Percentiles rank a stretch among this genome's conserved stretches.
Conservation (phyloP, 2,113 vertebrate genomes). For the Pangasianodon hypophthalmus region DNA sequence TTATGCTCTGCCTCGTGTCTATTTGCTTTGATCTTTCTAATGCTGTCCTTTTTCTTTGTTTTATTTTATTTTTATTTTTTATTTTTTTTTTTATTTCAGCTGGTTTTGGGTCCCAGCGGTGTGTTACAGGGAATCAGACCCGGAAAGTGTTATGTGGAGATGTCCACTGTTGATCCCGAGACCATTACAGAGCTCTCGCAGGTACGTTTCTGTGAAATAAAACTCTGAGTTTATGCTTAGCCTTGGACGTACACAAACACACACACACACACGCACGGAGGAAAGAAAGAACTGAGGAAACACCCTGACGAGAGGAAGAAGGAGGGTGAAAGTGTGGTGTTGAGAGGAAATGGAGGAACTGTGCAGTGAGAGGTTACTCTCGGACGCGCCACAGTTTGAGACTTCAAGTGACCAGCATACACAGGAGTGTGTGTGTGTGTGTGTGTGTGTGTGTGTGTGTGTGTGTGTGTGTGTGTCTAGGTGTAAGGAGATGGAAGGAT, state of each 20-base stretch:
- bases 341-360: not conserved
- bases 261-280: not conserved
- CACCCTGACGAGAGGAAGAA: not conserved
- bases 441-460: not conserved
- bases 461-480: not conserved
- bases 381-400: not conserved
- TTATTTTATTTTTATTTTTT: not conserved
- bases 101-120: conserved; percentile 95
- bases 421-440: not conserved
- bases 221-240: not conserved
- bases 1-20: not conserved
- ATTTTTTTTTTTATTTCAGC: conserved; percentile 66
- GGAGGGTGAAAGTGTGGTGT: not conserved
- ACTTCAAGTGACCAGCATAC: too few species aligned
- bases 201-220: conserved; percentile 69
- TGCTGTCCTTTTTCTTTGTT: not conserved
- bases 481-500: not conserved
- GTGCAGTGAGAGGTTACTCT: not conserved
- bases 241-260: not conserved
- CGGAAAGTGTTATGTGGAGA: conserved; percentile 96
- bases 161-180: conserved; percentile 97
- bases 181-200: conserved; percentile 94
- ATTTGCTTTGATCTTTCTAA: not conserved
- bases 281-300: not conserved
- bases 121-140: conserved; percentile 97